Evolutionary conservation across 2,888 invertebrate genomes (phyloP).

Genomic region (Caenorhabditis plicata): DNA sequence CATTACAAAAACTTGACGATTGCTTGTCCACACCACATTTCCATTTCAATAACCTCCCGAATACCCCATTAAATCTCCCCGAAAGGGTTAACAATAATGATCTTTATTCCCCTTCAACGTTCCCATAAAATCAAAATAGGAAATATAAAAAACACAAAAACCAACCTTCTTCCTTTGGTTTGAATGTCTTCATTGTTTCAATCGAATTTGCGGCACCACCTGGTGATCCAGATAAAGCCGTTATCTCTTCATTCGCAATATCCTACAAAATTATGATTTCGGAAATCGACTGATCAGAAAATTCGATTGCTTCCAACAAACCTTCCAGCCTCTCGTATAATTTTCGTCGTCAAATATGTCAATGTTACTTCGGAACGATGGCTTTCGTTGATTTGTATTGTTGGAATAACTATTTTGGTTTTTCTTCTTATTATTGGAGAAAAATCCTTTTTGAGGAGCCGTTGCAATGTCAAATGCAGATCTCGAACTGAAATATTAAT

Average conservation of each 20-base stretch:
- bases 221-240: background rate
- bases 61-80: too few relatives aligned
- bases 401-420: too few relatives aligned
- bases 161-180: slow-evolving; percentile 30
- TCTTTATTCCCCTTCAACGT: too few relatives aligned
- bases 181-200: slow-evolving; percentile 37
- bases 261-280: slow-evolving; percentile 9
- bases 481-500: slow-evolving; percentile 25
- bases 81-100: background rate
- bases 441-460: slow-evolving; percentile 19
- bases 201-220: background rate
- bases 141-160: background rate
- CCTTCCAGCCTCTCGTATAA: slow-evolving; percentile 38
- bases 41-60: background rate
- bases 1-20: too few relatives aligned
- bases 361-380: slow-evolving; percentile 6
- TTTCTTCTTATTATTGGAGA: slow-evolving; percentile 12
- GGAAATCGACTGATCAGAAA: background rate
- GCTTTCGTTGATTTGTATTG: slow-evolving; percentile 4
- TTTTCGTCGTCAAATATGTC: slow-evolving; percentile 36
- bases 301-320: slow-evolving; percentile 1
- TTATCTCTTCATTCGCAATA: slow-evolving; percentile 15
- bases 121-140: too few relatives aligned
- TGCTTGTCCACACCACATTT: too few relatives aligned
- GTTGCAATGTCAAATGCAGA: slow-evolving; percentile 41